Evolutionary conservation across 2,797 vertebrate species (phyloP).

Genomic region (Falco biarmicus): DNA sequence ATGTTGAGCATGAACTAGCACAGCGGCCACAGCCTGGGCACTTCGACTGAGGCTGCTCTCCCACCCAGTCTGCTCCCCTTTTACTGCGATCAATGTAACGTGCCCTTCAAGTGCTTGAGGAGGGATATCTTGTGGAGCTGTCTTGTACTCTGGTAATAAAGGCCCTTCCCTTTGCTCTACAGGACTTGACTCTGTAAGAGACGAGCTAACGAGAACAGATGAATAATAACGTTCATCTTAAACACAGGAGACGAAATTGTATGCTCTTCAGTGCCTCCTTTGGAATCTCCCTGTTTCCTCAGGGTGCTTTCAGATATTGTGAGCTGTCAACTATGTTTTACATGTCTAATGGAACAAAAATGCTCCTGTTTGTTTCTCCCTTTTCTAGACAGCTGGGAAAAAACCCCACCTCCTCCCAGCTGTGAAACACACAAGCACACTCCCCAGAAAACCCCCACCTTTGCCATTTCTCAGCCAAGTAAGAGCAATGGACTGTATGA

Average conservation of each 20-base stretch:
- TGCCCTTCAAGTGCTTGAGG: background rate
- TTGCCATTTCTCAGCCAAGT: background rate
- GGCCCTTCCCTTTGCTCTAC: background rate
- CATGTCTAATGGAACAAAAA: background rate
- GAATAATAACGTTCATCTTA: background rate
- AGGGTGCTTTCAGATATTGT: background rate
- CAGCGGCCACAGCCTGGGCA: fast-evolving
- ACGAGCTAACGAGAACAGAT: background rate
- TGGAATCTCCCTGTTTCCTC: background rate
- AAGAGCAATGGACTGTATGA: background rate
- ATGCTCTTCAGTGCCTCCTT: background rate
- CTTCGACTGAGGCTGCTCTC: background rate
- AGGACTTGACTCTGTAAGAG: background rate
- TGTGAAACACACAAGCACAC: background rate
- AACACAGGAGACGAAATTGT: background rate
- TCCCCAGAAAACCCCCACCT: background rate
- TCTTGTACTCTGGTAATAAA: background rate
- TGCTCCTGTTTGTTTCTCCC: background rate
- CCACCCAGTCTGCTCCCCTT: background rate
- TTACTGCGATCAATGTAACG: fast-evolving
- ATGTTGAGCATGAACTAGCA: fast-evolving
- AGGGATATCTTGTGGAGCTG: background rate
- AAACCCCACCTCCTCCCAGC: background rate
- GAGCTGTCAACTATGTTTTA: background rate
- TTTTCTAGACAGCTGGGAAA: background rate